phyloP scores from a whole-genome alignment of 2,797 vertebrate species.

The Hapalemur alaotrensis region DNA sequence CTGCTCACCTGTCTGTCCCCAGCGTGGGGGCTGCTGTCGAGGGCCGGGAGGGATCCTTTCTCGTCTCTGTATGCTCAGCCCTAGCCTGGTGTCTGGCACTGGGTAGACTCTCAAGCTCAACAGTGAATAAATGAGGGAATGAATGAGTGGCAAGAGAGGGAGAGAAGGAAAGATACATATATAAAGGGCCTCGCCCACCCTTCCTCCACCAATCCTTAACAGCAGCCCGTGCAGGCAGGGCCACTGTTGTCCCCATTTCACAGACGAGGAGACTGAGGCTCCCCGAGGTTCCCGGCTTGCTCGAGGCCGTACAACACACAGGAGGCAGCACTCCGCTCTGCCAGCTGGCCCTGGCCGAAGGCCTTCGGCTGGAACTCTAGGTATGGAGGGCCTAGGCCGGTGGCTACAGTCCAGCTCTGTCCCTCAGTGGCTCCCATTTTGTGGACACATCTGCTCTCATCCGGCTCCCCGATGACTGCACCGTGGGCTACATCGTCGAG shows the following conservation, averaged over 20 bases:
- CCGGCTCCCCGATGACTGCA: conserved; percentile 94
- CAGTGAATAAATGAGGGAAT: not conserved
- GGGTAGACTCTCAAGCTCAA: not conserved
- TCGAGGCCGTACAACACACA: rapidly evolving
- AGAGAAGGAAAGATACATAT: not conserved
- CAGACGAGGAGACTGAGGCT: not conserved
- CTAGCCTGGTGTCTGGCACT: rapidly evolving
- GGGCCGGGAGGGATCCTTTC: not conserved
- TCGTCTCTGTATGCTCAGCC: not conserved
- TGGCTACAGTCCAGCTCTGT: not conserved
- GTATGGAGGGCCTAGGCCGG: not conserved
- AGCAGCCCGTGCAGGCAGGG: not conserved
- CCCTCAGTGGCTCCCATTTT: conserved; percentile 88
- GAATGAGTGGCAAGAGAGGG: not conserved
- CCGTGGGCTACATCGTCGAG: conserved; percentile 94
- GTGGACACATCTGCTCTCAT: conserved; percentile 90
- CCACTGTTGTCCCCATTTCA: not conserved
- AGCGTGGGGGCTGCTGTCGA: not conserved
- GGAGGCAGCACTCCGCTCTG: not conserved
- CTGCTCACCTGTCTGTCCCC: not conserved
- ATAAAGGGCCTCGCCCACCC: not conserved
- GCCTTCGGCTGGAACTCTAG: not conserved
- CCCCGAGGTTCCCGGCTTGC: not conserved
- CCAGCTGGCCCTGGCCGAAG: not conserved
- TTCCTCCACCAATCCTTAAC: not conserved